Base-by-base conservation (phyloP, 1,140 invertebrate species). In the Carcinoscorpius rotundicauda region DNA sequence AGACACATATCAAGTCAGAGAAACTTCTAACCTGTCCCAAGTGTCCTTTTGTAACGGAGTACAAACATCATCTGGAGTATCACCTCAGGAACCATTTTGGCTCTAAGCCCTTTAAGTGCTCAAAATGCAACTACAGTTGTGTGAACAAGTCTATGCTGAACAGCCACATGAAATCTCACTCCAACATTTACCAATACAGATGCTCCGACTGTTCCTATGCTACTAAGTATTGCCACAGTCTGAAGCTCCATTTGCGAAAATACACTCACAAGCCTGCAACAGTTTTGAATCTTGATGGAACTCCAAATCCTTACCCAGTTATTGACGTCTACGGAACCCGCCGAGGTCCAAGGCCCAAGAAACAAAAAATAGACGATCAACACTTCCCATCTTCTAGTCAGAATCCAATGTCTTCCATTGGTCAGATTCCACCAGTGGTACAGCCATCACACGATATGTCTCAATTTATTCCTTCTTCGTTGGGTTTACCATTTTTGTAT, bases 61-160 rank as follows among this genome's bases (percentile, higher is more conserved):
- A 94, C 78, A 99, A 99, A 72, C 97, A 99, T 75, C 97, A 99
- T 72, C 77, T 99, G 9, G 95, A 98, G 72, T 99, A 99, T 73
- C 97, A 98, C 76, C 81, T 97, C 71, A 81, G 92, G 5, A 98
- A 98, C 75, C 97, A 99, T 76, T 85, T 87, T 70, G 93, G 93
- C 5, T 89, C 88, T 0, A 99, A 99, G 73, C 97, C 97, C 0
- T 99, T 93, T 80, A 93, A 95, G 74, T 99, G 97, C 76, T 80
- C 83, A 61, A 88, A 95, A 71, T 97, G 93, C 77, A 82, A 83
- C 9, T 98, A 97, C 73, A 84, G 86, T 0, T 99, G 97, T 74
- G 96, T 99, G 4, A 99, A 98, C 78, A 98, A 99, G 75, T 98
- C 95, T 0, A 99, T 99, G 97, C 80, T 99, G 8, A 98, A 97